These are phyloP conservation scores for Tupaia tana DNA, from an alignment of 2,113 vertebrate genomes.

Conservation along the genomic window DNA sequence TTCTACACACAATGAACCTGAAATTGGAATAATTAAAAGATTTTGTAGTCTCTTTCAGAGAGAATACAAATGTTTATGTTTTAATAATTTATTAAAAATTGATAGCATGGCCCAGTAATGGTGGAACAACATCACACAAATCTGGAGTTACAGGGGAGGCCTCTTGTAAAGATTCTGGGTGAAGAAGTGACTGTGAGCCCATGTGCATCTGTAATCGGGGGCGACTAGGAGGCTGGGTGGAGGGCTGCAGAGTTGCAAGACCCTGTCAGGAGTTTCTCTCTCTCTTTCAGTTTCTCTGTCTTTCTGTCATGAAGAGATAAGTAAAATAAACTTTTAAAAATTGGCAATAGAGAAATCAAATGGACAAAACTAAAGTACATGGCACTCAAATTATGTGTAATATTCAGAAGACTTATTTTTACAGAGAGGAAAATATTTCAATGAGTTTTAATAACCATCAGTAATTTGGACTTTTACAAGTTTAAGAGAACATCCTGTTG, in stretches of 20 bases:
- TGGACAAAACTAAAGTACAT: background rate
- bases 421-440: background rate
- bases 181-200: no score
- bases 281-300: no score
- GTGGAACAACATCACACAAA: no score
- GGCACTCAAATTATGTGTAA: background rate
- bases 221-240: no score
- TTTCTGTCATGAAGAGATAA: no score
- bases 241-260: no score
- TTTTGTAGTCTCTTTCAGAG: background rate
- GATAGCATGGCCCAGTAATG: no score
- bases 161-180: no score
- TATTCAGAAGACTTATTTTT: background rate
- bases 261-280: no score
- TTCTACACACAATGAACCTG: background rate
- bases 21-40: background rate
- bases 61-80: background rate
- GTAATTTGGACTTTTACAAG: background rate
- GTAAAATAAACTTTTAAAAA: background rate
- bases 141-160: no score
- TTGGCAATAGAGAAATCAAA: background rate
- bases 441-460: background rate
- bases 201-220: no score
- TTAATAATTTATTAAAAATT: background rate
- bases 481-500: background rate